phyloP scores from a whole-genome alignment of 2,888 invertebrate species.

The Ormyrus pomaceus region DNA sequence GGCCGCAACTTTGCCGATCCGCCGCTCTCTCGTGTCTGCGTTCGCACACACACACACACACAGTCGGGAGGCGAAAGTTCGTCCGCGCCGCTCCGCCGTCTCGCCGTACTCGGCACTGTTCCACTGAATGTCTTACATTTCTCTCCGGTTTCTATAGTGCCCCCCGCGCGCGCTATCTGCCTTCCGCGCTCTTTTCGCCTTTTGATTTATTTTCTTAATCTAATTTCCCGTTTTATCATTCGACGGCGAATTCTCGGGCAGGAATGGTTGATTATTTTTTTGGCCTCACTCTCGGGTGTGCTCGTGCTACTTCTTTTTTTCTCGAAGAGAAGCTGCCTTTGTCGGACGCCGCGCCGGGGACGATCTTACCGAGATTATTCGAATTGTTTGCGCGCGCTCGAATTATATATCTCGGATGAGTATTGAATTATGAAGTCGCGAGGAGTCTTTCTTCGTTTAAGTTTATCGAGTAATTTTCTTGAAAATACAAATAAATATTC shows the following conservation, averaged over 20 bases:
- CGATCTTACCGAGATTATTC: constrained; percentile 43
- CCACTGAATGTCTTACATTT: constrained; percentile 24
- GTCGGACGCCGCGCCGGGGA: background rate
- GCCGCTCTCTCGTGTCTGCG: constrained; percentile 19
- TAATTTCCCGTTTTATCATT: constrained; percentile 49
- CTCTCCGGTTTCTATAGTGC: background rate
- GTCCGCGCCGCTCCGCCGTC: background rate
- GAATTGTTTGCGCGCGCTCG: constrained; percentile 41
- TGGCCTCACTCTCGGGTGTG: background rate
- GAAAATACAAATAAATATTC: too few relatives aligned
- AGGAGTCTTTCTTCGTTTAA: background rate
- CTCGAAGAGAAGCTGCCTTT: background rate
- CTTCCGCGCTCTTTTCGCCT: constrained; percentile 29
- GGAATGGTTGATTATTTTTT: constrained; percentile 29
- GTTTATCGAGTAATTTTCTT: too few relatives aligned
- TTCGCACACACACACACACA: constrained; percentile 15
- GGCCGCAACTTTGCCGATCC: constrained; percentile 47
- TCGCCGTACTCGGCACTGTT: constrained; percentile 12
- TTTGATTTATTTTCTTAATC: constrained; percentile 54
- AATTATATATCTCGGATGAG: constrained; percentile 28
- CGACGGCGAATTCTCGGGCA: constrained; percentile 25
- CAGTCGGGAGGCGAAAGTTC: constrained; percentile 6
- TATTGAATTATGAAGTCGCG: constrained; percentile 38
- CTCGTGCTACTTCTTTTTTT: background rate
- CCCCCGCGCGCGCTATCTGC: constrained; percentile 20